A percentile compares a stretch with the other conserved stretches of the same genome.
phyloP scores from a whole-genome alignment of 2,797 vertebrate genomes.

The Lindbergichthys nudifrons region DNA sequence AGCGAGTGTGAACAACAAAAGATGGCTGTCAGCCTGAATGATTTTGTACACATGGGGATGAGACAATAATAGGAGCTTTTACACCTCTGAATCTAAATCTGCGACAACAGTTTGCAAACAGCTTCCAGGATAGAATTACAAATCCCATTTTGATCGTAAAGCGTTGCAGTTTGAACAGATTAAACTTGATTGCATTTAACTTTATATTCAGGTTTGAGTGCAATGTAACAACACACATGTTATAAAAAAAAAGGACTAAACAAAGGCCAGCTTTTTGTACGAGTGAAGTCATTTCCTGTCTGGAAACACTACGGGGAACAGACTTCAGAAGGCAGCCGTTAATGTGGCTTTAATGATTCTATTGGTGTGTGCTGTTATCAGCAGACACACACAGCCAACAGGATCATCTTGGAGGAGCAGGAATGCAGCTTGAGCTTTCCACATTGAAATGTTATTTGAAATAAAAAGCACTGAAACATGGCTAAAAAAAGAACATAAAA shows the following conservation, averaged over 20 bases:
- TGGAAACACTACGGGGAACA: constrained; percentile 47
- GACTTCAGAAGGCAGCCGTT: constrained; percentile 22
- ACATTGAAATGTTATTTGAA: constrained; percentile 10
- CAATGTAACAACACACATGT: background rate
- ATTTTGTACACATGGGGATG: constrained; percentile 2
- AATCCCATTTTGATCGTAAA: background rate
- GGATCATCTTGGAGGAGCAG: constrained; percentile 25
- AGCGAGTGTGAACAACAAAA: constrained; percentile 30
- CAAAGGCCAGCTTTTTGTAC: constrained; percentile 20
- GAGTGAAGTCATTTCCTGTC: constrained; percentile 52
- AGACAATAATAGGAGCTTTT: constrained; percentile 29
- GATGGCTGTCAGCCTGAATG: constrained; percentile 26
- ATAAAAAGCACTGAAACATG: constrained; percentile 6
- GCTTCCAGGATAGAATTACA: background rate
- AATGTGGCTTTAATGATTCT: constrained; percentile 11
- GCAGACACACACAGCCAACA: constrained; percentile 25
- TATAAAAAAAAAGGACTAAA: constrained; percentile 22
- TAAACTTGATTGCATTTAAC: background rate
- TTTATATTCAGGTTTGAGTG: background rate
- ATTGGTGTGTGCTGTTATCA: constrained; percentile 34
- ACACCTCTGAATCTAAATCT: constrained; percentile 17
- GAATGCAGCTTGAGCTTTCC: constrained; percentile 12
- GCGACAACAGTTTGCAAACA: constrained; percentile 9
- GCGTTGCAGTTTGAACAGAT: constrained; percentile 8
- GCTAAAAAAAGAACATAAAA: background rate